phyloP scores from a whole-genome alignment of 1,140 invertebrate genomes.

The Pogonognathellus flavescens region DNA sequence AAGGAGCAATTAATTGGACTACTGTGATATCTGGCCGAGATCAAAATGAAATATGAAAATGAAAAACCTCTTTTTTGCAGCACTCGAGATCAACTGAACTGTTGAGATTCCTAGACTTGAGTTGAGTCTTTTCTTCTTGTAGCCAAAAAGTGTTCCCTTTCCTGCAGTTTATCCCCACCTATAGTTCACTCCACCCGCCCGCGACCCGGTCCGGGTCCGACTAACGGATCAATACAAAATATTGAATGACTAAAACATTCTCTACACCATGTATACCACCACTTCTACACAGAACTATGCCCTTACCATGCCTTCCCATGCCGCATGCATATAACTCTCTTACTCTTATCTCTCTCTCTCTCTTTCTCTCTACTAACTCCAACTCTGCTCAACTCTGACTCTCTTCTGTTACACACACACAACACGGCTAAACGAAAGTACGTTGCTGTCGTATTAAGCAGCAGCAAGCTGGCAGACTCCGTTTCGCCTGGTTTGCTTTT shows the following conservation, averaged over 20 bases:
- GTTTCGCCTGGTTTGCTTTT: too few relatives aligned
- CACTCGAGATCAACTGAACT: slow-evolving; percentile 29
- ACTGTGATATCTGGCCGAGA: background rate
- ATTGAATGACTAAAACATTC: slow-evolving; percentile 50
- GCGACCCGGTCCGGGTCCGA: slow-evolving; percentile 47
- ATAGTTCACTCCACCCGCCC: slow-evolving; percentile 43
- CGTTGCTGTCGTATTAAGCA: too few relatives aligned
- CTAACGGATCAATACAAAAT: slow-evolving; percentile 46
- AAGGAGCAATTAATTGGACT: slow-evolving; percentile 24
- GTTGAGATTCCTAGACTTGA: slow-evolving; percentile 30
- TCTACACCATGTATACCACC: too few relatives aligned
- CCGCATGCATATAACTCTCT: background rate
- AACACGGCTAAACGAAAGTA: too few relatives aligned
- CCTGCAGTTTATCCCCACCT: slow-evolving; percentile 46
- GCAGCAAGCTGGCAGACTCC: too few relatives aligned
- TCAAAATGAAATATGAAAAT: slow-evolving; percentile 22
- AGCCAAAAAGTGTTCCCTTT: slow-evolving; percentile 14
- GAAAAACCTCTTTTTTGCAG: slow-evolving; percentile 6
- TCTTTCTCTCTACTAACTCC: too few relatives aligned
- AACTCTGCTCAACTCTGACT: too few relatives aligned
- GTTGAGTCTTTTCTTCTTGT: slow-evolving; percentile 22
- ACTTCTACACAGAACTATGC: background rate
- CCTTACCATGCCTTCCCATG: background rate
- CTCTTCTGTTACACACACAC: too few relatives aligned
- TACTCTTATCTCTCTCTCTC: slow-evolving; percentile 4